Base-by-base conservation (phyloP, 2,113 vertebrate species). In the Baryphthengus martii region DNA sequence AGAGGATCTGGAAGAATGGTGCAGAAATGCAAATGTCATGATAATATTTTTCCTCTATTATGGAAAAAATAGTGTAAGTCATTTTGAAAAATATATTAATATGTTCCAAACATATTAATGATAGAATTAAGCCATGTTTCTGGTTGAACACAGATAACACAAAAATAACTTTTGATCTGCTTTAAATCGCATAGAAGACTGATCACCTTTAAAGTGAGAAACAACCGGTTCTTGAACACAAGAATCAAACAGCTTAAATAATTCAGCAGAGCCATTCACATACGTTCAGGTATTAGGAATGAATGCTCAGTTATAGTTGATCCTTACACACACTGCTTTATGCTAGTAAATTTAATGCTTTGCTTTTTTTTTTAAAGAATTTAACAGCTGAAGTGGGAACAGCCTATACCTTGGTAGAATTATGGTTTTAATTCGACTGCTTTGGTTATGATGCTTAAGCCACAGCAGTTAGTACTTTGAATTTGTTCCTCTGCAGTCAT, bases 221-320 rank as follows among this genome's bases (percentile, higher is more conserved):
- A 83, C 11, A 52, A 91, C 40, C 40, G 66, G 37, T 85, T 83
- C 78, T 93, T 70, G 37, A 91, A 88, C 26, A 37, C 50, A 79
- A 52, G 62, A 85, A 56, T 40, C 4, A 3, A 55, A 74, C 71
- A 88, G 39, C 44, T 88, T 88, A 80, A 96, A 85, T 88, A 93
- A 93, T 95, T 89, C 52, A 96, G 59, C 42, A 83, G 49, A 94
- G 39, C 42, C 50, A 63, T 93, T 91, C 80, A 89, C 39, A 62
- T 45, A 56, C 28, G 37, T 74, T 63, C 71, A 68, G 81, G 39
- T 63, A 76, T 90, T 90, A 91, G 80, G 50, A 83, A 93, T 85
- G 91, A 91, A 77, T n/a, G 65, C 31, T 72, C 35, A 76, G 39
- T 83, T 84, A 62, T 9, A 85, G 62, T 88, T 93, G 85, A 63